These are phyloP conservation scores for Ectropis crepuscularia DNA, from an alignment of 2,888 invertebrate genomes.

Conservation along the genomic window DNA sequence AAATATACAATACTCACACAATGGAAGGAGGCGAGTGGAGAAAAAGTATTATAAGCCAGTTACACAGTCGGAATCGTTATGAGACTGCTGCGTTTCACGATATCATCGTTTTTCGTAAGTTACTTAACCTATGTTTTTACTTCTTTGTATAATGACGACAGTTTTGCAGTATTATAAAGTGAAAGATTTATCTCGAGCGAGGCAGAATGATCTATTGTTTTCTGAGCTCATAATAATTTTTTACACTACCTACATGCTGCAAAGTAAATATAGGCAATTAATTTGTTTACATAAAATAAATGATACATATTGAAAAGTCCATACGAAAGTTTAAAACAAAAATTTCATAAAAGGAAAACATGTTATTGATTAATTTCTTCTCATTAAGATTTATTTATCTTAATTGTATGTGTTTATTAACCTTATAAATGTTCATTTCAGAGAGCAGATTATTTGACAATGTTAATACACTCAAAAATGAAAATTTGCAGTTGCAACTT, in stretches of 20 bases:
- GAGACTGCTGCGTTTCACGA: slow-evolving; percentile 92
- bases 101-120: slow-evolving; percentile 92
- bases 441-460: slow-evolving; percentile 95
- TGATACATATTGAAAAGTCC: no score
- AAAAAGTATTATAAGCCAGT: slow-evolving; percentile 87
- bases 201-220: slow-evolving; percentile 50
- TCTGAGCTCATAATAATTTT: slow-evolving; percentile 26
- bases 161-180: slow-evolving; percentile 20
- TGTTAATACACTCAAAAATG: slow-evolving; percentile 90
- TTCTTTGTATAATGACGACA: slow-evolving; percentile 43
- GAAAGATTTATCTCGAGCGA: slow-evolving; percentile 45
- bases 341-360: no score
- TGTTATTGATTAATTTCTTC: no score
- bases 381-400: not conserved
- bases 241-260: slow-evolving; percentile 8
- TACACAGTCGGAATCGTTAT: slow-evolving; percentile 90
- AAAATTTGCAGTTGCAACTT: slow-evolving; percentile 93
- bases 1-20: slow-evolving; percentile 50
- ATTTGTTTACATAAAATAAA: no score
- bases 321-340: no score
- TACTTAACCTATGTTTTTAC: slow-evolving; percentile 61
- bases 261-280: not conserved
- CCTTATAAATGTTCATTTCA: slow-evolving; percentile 69
- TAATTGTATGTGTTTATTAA: slow-evolving; percentile 1
- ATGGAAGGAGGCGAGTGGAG: slow-evolving; percentile 87